Evolutionary conservation across 1,140 invertebrate species (phyloP), one percentile per base, ranked within the genome.

Genomic region (Caenorhabditis remanei): DNA sequence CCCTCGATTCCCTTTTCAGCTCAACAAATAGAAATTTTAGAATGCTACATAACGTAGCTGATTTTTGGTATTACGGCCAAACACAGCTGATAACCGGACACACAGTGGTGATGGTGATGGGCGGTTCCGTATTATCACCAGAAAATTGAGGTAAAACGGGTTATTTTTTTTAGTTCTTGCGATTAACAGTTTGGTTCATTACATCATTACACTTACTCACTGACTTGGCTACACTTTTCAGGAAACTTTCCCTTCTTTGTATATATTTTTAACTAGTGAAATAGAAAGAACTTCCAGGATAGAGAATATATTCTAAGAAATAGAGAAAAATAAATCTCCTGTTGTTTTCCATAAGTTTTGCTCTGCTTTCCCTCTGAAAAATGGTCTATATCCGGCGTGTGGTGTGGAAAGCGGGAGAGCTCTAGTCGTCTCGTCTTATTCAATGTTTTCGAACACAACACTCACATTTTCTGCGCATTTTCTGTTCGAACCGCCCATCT

Each of bases 21-120:
- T 8, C 16, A 46, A 16, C 46, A 46, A 19, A 13, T 4, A 2
- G n/a, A n/a, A n/a, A n/a, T 61, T 71, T 16, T 43, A 13, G 46
- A 71, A 19, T 71, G 46, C 71, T 50, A 79, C 71, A 50, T 46
- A 21, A 9, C 53, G 71, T 79, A 79, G 71, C 71, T 50, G 46
- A 50, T 50, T 79, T 48, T 79, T 79, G 71, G 46, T 79, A 79
- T 14, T 5, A 48, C 41, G 61, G 40, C 61, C 24, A 71, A 53
- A 79, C 43, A 79, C 71, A 79, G 71, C 71, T 79, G 71, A 79
- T 79, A 79, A 79, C 71, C 71, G n/a, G 71, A 50, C 46, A 71
- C 32, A 50, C 46, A 46, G 13, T 48, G 67, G 41, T 19, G 41
- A 16, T 48, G 71, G n/a, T 79, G 71, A 79, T 79, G 46, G 71